These are phyloP conservation scores for Vanessa tameamea DNA, from an alignment of 1,140 invertebrate genomes.

Conservation along the genomic window DNA sequence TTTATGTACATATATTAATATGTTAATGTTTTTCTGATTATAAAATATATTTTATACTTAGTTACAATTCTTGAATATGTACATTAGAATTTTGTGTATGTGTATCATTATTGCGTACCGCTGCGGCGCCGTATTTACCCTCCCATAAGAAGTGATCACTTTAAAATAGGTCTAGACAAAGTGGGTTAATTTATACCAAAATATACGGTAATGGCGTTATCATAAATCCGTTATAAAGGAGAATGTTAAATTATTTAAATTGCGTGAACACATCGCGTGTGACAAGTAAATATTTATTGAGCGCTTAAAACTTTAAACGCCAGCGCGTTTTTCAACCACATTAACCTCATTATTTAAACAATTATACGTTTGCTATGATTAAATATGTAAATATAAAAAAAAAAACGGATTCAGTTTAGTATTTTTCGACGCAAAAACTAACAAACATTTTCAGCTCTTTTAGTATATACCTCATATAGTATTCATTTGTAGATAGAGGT, in stretches of 20 bases:
- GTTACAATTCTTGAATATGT: no score
- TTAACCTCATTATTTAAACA: conserved; percentile 5
- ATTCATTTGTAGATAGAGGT: no score
- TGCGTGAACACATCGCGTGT: conserved; percentile 3
- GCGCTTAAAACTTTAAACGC: conserved; percentile 3
- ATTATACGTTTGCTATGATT: not conserved
- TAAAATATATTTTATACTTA: no score
- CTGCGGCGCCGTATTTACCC: no score
- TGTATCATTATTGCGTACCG: no score
- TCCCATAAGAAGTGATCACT: no score
- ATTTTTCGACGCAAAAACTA: no score
- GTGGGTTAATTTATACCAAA: not conserved
- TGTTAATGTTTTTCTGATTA: no score
- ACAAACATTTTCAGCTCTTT: no score
- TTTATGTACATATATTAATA: no score
- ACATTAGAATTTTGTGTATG: no score
- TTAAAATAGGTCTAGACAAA: not conserved
- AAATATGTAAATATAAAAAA: not conserved
- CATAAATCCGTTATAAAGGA: not conserved
- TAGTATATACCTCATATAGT: no score
- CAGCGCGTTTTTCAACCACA: not conserved
- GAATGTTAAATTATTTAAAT: not conserved
- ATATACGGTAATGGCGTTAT: not conserved
- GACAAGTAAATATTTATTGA: not conserved
- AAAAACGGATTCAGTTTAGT: not conserved